A percentile compares a stretch with the other conserved stretches of the same genome.
Evolutionary conservation across 2,888 invertebrate species (phyloP).

Genomic region (Ectemnius continuus): DNA sequence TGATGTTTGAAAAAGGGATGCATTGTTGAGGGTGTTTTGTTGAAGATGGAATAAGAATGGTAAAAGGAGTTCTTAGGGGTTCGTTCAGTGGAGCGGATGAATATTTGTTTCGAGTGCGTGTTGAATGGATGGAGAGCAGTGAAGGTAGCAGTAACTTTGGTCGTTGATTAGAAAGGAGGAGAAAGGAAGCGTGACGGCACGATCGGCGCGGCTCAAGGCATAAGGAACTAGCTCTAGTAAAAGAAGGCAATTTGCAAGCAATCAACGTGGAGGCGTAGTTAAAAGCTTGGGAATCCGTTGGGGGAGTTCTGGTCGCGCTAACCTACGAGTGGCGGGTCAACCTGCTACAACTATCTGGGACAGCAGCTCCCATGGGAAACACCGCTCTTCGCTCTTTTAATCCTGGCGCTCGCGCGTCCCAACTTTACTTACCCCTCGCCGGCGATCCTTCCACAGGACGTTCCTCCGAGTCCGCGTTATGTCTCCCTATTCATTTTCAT

Average conservation of each 20-base stretch:
- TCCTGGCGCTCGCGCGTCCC: constrained; percentile 47
- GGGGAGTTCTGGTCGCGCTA: constrained; percentile 62
- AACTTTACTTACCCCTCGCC: constrained; percentile 59
- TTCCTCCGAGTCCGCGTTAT: background rate
- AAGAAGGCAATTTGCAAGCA: constrained; percentile 71
- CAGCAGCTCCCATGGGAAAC: constrained; percentile 69
- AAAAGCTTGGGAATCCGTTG: constrained; percentile 65
- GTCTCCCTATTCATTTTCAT: constrained; percentile 4
- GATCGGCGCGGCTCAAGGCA: constrained; percentile 41
- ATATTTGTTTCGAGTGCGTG: too few species aligned
- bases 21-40: too few species aligned
- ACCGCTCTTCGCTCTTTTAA: constrained; percentile 50
- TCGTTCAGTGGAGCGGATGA: too few species aligned
- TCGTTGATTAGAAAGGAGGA: background rate
- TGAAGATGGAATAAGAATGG: too few species aligned
- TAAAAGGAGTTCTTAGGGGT: too few species aligned
- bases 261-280: constrained; percentile 67
- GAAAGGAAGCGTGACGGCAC: constrained; percentile 36
- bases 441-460: background rate
- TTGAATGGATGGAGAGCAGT: constrained; percentile 32
- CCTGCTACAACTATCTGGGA: constrained; percentile 61
- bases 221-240: constrained; percentile 52
- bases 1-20: too few species aligned
- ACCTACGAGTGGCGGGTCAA: constrained; percentile 64
- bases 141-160: constrained; percentile 13